Evolutionary conservation across 2,113 vertebrate species (phyloP).

Genomic region (Phylloscopus whistleri): DNA sequence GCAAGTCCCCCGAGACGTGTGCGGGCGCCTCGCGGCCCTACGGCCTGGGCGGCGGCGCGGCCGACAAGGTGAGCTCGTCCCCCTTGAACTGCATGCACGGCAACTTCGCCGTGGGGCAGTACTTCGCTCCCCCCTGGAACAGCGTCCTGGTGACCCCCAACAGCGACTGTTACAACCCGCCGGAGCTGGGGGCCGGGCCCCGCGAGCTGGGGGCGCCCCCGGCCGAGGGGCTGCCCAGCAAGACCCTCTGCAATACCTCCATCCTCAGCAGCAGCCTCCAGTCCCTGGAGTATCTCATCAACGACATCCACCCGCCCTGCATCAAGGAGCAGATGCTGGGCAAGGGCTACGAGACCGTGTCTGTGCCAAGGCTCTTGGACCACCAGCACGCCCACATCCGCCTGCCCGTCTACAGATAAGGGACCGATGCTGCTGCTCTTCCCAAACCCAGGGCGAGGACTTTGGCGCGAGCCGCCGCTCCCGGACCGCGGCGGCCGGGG

Average conservation of each 20-base stretch:
- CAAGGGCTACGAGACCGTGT: constrained; percentile 97
- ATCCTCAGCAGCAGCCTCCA: constrained; percentile 97
- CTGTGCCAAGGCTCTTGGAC: constrained; percentile 95
- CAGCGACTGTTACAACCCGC: constrained; percentile 96
- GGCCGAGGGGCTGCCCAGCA: constrained; percentile 83
- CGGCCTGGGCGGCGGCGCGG: constrained; percentile 57
- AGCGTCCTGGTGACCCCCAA: constrained; percentile 95
- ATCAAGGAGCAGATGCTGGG: constrained; percentile 99
- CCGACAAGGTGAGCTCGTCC: constrained; percentile 87
- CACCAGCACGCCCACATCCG: constrained; percentile 99
- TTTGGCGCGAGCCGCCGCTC: neutral
- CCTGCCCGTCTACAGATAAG: constrained; percentile 98
- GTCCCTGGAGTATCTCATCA: constrained; percentile 98
- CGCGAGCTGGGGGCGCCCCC: constrained; percentile 84
- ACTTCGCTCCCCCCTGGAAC: constrained; percentile 94
- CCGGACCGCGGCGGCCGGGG: neutral
- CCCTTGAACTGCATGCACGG: constrained; percentile 95
- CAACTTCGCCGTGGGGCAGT: constrained; percentile 91
- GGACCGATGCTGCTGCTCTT: neutral
- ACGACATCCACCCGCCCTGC: constrained; percentile 97
- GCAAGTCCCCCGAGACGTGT: constrained; percentile 87
- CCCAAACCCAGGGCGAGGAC: constrained; percentile 15
- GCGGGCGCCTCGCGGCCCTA: constrained; percentile 81
- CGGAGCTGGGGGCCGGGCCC: constrained; percentile 83
- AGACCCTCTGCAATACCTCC: constrained; percentile 90